A percentile compares a stretch with the other conserved stretches of the same genome.
phyloP scores from a whole-genome alignment of 1,140 invertebrate species.

The Polypedilum pembai region DNA sequence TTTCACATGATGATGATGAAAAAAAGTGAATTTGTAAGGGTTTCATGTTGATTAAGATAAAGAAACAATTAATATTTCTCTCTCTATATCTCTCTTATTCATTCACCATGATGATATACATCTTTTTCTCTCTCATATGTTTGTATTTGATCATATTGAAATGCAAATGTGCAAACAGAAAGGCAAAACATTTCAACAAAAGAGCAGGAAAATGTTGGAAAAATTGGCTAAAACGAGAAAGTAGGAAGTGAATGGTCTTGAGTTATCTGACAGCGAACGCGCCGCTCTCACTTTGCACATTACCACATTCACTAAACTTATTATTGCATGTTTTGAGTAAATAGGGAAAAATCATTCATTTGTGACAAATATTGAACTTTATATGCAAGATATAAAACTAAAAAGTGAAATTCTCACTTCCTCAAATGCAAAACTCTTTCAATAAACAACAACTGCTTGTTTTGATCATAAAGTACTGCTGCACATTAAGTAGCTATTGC shows the following conservation, averaged over 20 bases:
- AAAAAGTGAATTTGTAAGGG: not conserved
- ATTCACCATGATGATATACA: not conserved
- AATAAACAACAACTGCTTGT: not conserved
- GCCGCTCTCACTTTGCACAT: constrained; percentile 9
- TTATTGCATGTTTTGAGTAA: constrained; percentile 5
- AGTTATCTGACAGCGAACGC: not conserved
- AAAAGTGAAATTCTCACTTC: constrained; percentile 23
- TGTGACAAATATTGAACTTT: constrained; percentile 25
- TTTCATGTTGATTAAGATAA: not conserved
- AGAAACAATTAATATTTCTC: constrained; percentile 23
- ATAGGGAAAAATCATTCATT: constrained; percentile 7
- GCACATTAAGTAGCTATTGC: too few relatives aligned
- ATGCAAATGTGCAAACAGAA: not conserved
- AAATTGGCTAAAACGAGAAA: not conserved
- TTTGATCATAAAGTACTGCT: too few relatives aligned
- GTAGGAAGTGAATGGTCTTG: constrained; percentile 21
- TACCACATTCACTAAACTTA: constrained; percentile 15
- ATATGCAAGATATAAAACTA: not conserved
- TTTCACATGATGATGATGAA: constrained; percentile 15
- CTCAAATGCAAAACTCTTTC: not conserved
- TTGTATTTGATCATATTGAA: not conserved
- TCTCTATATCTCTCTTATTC: not conserved
- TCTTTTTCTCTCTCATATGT: not conserved
- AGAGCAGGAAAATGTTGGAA: constrained; percentile 8
- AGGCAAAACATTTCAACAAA: too few relatives aligned